phyloP scores from a whole-genome alignment of 1,140 invertebrate genomes.

The Kradibia gibbosae region DNA sequence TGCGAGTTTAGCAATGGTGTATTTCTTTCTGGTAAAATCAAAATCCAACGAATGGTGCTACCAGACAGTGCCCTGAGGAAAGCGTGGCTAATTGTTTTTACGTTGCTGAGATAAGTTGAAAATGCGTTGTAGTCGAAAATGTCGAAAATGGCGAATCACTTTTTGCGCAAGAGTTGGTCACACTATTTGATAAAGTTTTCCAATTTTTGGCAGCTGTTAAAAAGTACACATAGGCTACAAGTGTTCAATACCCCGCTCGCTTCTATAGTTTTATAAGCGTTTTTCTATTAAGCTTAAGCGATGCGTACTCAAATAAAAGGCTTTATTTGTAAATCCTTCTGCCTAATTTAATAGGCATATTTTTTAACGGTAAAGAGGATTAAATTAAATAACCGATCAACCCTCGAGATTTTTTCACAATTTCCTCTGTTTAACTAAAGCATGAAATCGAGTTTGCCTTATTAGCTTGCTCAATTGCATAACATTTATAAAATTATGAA shows the following conservation, averaged over 20 bases:
- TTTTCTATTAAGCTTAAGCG: constrained; percentile 10
- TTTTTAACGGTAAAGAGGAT: too few relatives aligned
- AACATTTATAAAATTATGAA: too few relatives aligned
- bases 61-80: background rate
- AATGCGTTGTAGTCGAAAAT: background rate
- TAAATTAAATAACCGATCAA: too few relatives aligned
- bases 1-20: background rate
- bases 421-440: too few relatives aligned
- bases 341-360: background rate
- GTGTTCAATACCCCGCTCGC: background rate
- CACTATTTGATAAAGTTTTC: background rate
- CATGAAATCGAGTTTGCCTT: too few relatives aligned
- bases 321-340: background rate
- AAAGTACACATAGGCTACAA: background rate
- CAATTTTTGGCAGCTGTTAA: background rate
- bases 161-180: background rate
- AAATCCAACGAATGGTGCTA: background rate
- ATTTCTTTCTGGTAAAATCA: background rate
- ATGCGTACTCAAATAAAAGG: background rate
- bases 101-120: background rate
- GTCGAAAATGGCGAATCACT: too few relatives aligned
- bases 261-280: background rate
- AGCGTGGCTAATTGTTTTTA: background rate
- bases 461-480: too few relatives aligned
- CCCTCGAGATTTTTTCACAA: too few relatives aligned